Evolutionary conservation across 2,113 vertebrate species (phyloP), one percentile per base, ranked within the genome.

Genomic region (Spea bombifrons): DNA sequence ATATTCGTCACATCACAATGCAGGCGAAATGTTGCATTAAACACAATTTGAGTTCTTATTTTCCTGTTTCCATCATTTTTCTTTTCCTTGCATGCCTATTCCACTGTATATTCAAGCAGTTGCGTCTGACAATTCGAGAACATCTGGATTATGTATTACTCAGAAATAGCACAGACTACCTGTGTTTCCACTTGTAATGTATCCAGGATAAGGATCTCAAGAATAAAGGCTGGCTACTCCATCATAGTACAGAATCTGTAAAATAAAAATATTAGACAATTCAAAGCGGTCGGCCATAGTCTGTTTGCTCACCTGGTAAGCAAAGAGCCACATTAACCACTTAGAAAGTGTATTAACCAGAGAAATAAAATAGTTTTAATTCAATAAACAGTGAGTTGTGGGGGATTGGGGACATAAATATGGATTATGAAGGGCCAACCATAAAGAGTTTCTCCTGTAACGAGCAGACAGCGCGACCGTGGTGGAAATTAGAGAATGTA

Each of bases 121-220:
- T 55, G 16, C 16, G 50, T 17, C 50, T 7, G 16, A 48, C 30
- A 71, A 69, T 69, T 47, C 45, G 9, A 2, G 9, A 52, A 71
- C 69, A 71, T 71, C 69, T 71, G 69, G 69, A 53, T 71, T 55
- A 71, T 16, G 49, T 53, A 71, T 71, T 44, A 71, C n/a, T 15
- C n/a, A 53, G 53, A 71, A 71, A 71, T 53, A 71, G 69, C 5
- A 50, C 69, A 53, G 50, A 8, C 13, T 49, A 15, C 67, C 67
- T 49, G 48, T 50, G 46, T 49, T 70, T 70, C 50, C n/a, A 17
- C 16, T n/a, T 70, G n/a, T 8, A 49, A 46, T 17, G 43, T 71
- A 71, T 30, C 3, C 15, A 70, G 16, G 9, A 15, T 30, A 8
- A 10, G 8, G 17, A 50, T 10, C 69, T 52, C 47, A 53, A 55